These are phyloP conservation scores for Ips nitidus DNA, from an alignment of 1,140 invertebrate genomes.

Conservation along the genomic window DNA sequence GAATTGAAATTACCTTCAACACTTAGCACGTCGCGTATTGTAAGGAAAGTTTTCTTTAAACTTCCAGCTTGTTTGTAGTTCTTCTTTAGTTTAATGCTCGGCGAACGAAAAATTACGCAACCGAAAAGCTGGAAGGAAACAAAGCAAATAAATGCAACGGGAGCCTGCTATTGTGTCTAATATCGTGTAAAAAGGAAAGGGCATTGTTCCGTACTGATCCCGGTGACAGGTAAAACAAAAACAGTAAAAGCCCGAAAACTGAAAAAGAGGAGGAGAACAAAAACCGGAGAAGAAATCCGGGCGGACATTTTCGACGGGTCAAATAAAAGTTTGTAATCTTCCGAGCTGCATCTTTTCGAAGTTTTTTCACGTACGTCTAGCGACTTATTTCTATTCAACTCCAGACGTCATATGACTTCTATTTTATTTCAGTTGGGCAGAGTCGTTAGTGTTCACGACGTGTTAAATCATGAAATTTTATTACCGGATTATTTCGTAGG, in stretches of 20 bases:
- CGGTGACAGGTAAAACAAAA: not conserved
- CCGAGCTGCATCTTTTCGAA: slow-evolving; percentile 15
- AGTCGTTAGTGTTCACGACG: slow-evolving; percentile 15
- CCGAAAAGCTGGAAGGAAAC: not conserved
- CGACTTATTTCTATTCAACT: slow-evolving; percentile 26
- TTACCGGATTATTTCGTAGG: slow-evolving; percentile 7
- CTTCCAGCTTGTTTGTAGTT: no score
- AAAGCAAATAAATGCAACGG: not conserved
- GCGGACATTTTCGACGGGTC: slow-evolving; percentile 27
- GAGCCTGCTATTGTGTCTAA: not conserved
- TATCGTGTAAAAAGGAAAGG: slow-evolving; percentile 2
- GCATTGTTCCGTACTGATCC: slow-evolving; percentile 13
- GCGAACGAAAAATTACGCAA: no score
- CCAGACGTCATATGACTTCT: slow-evolving; percentile 18
- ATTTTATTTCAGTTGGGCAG: slow-evolving; percentile 13
- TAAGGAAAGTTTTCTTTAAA: no score
- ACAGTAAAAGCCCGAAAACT: slow-evolving; percentile 9
- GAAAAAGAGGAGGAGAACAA: slow-evolving; percentile 6
- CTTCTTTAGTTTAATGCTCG: no score
- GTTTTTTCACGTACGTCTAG: slow-evolving; percentile 22
- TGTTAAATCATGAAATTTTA: slow-evolving; percentile 30
- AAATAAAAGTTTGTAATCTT: slow-evolving; percentile 34
- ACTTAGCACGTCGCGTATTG: no score
- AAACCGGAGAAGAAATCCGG: slow-evolving; percentile 11
- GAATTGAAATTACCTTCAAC: no score